Base-by-base conservation (phyloP, 2,888 invertebrate species). In the Apotomis capreana region DNA sequence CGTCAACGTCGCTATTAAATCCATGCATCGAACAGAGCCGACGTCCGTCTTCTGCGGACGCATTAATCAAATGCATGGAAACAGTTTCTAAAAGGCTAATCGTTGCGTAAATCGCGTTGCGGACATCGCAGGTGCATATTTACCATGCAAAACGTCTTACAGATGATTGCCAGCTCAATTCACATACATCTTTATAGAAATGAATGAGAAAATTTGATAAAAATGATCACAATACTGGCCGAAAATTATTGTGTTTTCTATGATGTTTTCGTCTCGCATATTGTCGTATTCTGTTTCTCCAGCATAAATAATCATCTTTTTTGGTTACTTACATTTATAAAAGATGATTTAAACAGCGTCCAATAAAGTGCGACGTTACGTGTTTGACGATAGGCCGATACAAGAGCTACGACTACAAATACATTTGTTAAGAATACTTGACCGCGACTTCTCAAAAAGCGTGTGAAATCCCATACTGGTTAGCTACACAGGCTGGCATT, bases 1-100 rank as follows among this genome's bases (percentile, higher is more conserved):
- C 49, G 62, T 69, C 69, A 54, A 57, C 62, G 62, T 37, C 57
- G 49, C 58, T 8, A 70, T 58, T 68, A 68, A 58, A 64, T 69
- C 67, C 58, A 69, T 69, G 49, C 62, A 63, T 51, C 46, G 61
- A 55, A 61, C 71, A 71, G 58, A 62, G 46, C 59, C 67, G 44
- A 44, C 71, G 51, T 71, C 72, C 62, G 68, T 72, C 68, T 63
- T 70, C 61, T 57, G 58, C 55, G 68, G 68, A 68, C 44, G 62
- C 68, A 72, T 72, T 68, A 68, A 72, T 72, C 72, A 72, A 72
- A 62, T n/a, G 46, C 13, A 63, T 63, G 72, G 68, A 68, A 68
- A 59, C 72, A 52, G 68, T 72, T 70, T 63, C 58, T 71, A 71
- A 71, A 71, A 51, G 55, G 61, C 65, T 26, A 65, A 65, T 65